Evolutionary conservation across 2,888 invertebrate species (phyloP).

Genomic region (Gryllus longicercus): DNA sequence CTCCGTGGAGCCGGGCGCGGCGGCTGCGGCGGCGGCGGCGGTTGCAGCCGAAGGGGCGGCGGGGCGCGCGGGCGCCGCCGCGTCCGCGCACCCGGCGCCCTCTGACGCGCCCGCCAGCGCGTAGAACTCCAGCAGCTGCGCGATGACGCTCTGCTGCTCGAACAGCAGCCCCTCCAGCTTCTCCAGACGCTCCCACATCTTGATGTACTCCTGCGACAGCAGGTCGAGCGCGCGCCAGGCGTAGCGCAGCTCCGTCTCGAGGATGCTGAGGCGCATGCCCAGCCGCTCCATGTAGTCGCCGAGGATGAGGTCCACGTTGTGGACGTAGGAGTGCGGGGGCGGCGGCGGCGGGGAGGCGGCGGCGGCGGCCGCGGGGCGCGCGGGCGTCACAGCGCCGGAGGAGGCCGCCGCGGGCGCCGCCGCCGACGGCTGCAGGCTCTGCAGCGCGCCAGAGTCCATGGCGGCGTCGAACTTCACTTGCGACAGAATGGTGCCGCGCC

Average conservation of each 20-base stretch:
- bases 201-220: slow-evolving; percentile 85
- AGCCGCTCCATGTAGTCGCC: slow-evolving; percentile 89
- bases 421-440: slow-evolving; percentile 18
- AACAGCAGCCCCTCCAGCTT: slow-evolving; percentile 80
- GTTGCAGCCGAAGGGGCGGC: slow-evolving; percentile 30
- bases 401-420: slow-evolving; percentile 5
- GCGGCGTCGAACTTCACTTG: slow-evolving; percentile 12
- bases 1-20: slow-evolving; percentile 25
- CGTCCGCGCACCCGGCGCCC: slow-evolving; percentile 42
- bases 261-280: slow-evolving; percentile 77
- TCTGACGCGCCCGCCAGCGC: slow-evolving; percentile 56
- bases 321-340: slow-evolving; percentile 30
- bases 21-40: slow-evolving; percentile 27
- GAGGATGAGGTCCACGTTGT: slow-evolving; percentile 56
- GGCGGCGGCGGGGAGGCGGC: slow-evolving; percentile 26
- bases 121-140: slow-evolving; percentile 79
- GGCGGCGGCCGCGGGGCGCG: slow-evolving; percentile 21
- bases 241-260: slow-evolving; percentile 87
- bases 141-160: slow-evolving; percentile 87
- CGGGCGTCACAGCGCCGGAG: background rate
- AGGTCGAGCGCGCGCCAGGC: slow-evolving; percentile 90
- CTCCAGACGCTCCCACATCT: slow-evolving; percentile 90
- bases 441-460: slow-evolving; percentile 26
- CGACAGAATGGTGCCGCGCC: background rate
- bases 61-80: slow-evolving; percentile 40